phyloP scores from a whole-genome alignment of 2,113 vertebrate species.

The Barnardius zonarius region DNA sequence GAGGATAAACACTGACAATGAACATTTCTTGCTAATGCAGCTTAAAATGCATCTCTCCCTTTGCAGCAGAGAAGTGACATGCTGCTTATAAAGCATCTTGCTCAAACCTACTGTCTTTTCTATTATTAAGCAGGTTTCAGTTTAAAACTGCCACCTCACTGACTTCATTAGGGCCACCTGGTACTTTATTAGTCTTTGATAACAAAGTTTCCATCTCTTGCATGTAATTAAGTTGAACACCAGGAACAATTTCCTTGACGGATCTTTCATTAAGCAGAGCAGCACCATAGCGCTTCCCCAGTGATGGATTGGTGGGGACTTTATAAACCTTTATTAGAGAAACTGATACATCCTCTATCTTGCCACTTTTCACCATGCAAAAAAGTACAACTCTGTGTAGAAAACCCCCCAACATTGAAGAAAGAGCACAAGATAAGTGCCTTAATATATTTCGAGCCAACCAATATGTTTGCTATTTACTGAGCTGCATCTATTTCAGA shows the following conservation, averaged over 20 bases:
- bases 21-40: not conserved
- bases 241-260: not conserved
- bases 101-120: not conserved
- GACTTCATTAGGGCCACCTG: not conserved
- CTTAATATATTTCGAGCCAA: not conserved
- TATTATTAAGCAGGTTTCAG: constrained; percentile 7
- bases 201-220: not conserved
- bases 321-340: not conserved
- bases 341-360: not conserved
- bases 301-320: not conserved
- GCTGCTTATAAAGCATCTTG: not conserved
- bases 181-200: not conserved
- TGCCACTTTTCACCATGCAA: not conserved
- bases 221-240: not conserved
- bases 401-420: not conserved
- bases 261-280: not conserved
- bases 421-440: not conserved
- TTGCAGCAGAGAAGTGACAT: not conserved
- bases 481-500: not conserved
- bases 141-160: not conserved
- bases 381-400: not conserved
- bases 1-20: not conserved
- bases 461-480: not conserved
- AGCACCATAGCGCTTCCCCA: not conserved
- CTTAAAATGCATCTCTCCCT: not conserved